Conservation (phyloP, 1,140 invertebrate species). For the Cheumatopsyche charites region DNA sequence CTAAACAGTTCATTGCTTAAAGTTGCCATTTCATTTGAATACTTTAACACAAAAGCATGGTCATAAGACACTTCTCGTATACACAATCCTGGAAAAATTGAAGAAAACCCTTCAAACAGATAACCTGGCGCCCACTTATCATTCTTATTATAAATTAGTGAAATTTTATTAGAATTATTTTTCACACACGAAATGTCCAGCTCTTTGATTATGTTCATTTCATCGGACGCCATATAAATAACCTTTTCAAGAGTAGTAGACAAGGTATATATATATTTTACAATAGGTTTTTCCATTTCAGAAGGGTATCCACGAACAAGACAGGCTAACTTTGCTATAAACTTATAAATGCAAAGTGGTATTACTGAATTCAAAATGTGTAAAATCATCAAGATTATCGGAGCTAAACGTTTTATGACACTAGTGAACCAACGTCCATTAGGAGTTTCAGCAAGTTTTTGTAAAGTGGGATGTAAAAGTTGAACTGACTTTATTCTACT, state of each 20-base stretch:
- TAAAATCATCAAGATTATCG: constrained; percentile 63
- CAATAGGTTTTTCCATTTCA: constrained; percentile 52
- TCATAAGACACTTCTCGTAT: constrained; percentile 68
- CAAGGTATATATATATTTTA: constrained; percentile 59
- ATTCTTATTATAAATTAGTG: constrained; percentile 75
- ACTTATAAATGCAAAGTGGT: constrained; percentile 52
- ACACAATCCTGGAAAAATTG: constrained; percentile 66
- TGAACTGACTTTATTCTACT: constrained; percentile 64
- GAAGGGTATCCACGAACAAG: background rate
- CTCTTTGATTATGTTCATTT: constrained; percentile 67
- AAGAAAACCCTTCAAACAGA: constrained; percentile 69
- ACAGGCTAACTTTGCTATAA: background rate
- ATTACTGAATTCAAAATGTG: constrained; percentile 65
- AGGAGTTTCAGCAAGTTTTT: constrained; percentile 73
- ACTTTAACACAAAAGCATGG: constrained; percentile 78
- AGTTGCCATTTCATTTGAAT: constrained; percentile 66
- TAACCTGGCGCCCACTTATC: constrained; percentile 78
- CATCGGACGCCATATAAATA: constrained; percentile 67
- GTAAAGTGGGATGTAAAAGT: constrained; percentile 83
- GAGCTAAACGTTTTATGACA: constrained; percentile 62
- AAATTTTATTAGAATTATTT: constrained; percentile 65
- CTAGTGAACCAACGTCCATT: constrained; percentile 70
- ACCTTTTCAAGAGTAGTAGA: constrained; percentile 62
- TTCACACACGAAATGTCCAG: constrained; percentile 61
- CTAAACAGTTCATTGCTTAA: constrained; percentile 58